phyloP scores from a whole-genome alignment of 2,113 vertebrate species.

The Empidonax traillii region DNA sequence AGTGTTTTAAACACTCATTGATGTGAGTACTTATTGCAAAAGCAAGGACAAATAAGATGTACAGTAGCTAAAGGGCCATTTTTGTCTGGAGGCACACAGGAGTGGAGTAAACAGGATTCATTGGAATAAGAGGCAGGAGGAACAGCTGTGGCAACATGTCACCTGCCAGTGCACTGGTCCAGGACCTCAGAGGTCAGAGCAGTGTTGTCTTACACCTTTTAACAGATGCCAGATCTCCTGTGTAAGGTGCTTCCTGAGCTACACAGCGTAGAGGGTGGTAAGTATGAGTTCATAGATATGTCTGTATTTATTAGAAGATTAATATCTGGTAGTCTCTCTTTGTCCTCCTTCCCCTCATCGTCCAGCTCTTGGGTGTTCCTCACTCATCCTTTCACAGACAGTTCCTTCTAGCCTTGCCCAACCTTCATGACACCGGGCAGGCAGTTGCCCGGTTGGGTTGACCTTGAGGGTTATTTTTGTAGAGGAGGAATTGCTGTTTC shows the following conservation, averaged over 20 bases:
- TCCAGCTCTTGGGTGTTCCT: neutral
- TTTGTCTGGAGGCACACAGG: slow-evolving; percentile 22
- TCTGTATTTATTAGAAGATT: neutral
- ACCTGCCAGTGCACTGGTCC: neutral
- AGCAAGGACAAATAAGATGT: slow-evolving; percentile 65
- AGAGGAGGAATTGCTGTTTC: neutral
- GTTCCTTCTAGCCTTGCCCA: neutral
- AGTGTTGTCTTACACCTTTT: neutral
- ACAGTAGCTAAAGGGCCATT: slow-evolving; percentile 41
- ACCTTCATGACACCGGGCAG: neutral
- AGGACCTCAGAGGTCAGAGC: neutral
- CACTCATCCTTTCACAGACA: neutral
- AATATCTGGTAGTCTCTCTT: neutral
- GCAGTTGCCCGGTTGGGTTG: neutral
- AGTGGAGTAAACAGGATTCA: neutral
- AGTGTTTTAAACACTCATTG: slow-evolving; percentile 64
- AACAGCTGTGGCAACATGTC: neutral
- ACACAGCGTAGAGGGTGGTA: neutral
- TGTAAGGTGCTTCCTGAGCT: neutral
- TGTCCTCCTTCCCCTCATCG: neutral
- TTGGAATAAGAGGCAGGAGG: neutral
- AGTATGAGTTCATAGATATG: neutral
- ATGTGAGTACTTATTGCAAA: slow-evolving; percentile 61
- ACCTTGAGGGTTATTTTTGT: neutral
- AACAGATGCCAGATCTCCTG: neutral